phyloP scores from a whole-genome alignment of 2,888 invertebrate genomes.

The Toxonevra muliebris region DNA sequence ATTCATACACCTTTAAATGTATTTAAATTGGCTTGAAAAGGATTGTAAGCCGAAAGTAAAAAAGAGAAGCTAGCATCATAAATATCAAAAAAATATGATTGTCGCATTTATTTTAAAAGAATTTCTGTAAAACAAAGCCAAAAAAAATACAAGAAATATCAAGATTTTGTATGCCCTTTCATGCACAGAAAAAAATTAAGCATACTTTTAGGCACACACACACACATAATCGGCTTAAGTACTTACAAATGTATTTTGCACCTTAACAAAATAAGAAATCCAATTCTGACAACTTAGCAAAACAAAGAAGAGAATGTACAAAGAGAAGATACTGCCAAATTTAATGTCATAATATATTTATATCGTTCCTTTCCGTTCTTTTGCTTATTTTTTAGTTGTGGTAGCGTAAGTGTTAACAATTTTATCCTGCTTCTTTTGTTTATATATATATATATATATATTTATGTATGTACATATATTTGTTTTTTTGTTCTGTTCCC shows the following conservation, averaged over 20 bases:
- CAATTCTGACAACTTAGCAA: neutral
- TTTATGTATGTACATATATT: neutral
- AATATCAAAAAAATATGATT: too few relatives aligned
- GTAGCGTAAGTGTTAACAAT: neutral
- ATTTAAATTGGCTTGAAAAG: too few relatives aligned
- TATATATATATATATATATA: neutral
- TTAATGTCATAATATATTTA: constrained; percentile 15
- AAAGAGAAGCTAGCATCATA: too few relatives aligned
- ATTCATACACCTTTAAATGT: too few relatives aligned
- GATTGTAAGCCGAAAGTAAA: too few relatives aligned
- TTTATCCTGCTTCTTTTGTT: constrained; percentile 5
- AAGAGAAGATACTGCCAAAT: neutral
- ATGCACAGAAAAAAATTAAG: constrained; percentile 8
- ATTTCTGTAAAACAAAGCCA: too few relatives aligned
- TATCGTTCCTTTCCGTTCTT: neutral
- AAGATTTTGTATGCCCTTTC: too few relatives aligned
- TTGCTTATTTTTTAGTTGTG: neutral
- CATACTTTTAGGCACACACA: neutral
- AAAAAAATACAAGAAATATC: too few relatives aligned
- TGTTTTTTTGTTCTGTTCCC: neutral
- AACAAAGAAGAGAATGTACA: neutral
- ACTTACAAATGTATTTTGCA: constrained; percentile 21
- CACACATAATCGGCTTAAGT: constrained; percentile 19
- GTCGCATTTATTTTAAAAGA: too few relatives aligned
- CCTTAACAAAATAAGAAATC: constrained; percentile 22